A percentile compares a stretch with the other conserved stretches of the same genome.
These are phyloP conservation scores for Philereme vetulata DNA, from an alignment of 2,888 invertebrate species.

Conservation along the genomic window DNA sequence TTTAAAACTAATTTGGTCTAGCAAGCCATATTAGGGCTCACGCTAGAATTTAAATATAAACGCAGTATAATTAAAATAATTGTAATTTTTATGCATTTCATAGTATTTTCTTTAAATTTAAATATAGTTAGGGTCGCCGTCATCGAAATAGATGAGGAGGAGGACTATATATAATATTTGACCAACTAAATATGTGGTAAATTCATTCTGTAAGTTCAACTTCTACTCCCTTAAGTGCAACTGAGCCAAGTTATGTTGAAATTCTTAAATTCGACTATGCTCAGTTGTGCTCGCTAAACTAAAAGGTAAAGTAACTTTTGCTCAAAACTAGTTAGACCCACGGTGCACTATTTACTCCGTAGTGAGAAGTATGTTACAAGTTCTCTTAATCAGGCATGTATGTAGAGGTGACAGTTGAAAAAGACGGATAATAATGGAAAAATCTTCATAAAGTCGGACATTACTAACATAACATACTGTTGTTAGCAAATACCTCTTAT, in stretches of 20 bases:
- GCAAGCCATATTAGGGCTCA: no score
- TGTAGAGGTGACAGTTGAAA: constrained; percentile 2
- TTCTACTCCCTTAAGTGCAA: neutral
- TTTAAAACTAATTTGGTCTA: no score
- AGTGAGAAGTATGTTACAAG: constrained; percentile 45
- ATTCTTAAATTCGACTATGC: constrained; percentile 12
- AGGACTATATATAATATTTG: no score
- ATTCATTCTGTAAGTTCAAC: neutral
- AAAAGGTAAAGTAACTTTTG: constrained; percentile 24
- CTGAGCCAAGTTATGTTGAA: constrained; percentile 5
- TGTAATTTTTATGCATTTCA: no score
- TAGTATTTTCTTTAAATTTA: no score
- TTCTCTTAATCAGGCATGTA: constrained; percentile 50
- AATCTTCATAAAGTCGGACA: neutral
- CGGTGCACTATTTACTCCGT: constrained; percentile 22
- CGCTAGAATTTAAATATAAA: no score
- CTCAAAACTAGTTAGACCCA: constrained; percentile 18
- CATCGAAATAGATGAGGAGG: no score
- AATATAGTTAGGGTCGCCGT: no score
- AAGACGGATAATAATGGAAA: neutral
- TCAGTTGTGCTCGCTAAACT: constrained; percentile 15
- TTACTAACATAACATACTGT: no score
- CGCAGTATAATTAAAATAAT: no score
- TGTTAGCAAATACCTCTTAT: no score
- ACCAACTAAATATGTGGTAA: no score